Percentiles rank a stretch among this genome's conserved stretches.
Conservation (phyloP, 2,797 vertebrate genomes). For the Manis javanica region DNA sequence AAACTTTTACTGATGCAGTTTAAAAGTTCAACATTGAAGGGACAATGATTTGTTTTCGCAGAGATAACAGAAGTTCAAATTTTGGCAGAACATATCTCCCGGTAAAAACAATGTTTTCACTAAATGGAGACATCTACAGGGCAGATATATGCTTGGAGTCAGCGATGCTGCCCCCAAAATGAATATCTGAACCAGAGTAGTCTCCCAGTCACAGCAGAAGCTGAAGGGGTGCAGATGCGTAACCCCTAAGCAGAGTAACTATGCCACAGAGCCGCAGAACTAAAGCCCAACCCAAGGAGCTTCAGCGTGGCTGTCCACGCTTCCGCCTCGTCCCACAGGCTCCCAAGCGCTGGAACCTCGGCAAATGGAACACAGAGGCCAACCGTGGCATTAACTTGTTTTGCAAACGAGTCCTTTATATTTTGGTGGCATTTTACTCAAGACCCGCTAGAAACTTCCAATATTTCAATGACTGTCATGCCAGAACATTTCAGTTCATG, state of each 20-base stretch:
- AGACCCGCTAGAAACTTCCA: not conserved
- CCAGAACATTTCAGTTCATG: not conserved
- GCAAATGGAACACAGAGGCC: not conserved
- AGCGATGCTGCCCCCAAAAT: rapidly evolving
- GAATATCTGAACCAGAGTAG: not conserved
- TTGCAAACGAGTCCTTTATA: no score
- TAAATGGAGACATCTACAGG: rapidly evolving
- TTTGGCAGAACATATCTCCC: not conserved
- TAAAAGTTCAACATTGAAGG: not conserved
- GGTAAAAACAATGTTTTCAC: not conserved
- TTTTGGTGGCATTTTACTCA: not conserved
- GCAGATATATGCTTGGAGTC: not conserved
- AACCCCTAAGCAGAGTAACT: not conserved
- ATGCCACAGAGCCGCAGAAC: no score
- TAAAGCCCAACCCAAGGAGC: no score
- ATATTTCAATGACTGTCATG: rapidly evolving
- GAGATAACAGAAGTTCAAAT: not conserved
- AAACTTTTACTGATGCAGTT: not conserved
- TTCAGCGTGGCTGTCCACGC: rapidly evolving
- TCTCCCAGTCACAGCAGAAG: not conserved
- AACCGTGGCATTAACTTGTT: rapidly evolving
- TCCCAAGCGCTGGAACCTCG: rapidly evolving
- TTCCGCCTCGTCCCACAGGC: rapidly evolving
- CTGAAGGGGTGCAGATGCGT: rapidly evolving
- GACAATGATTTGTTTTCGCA: not conserved